A percentile compares a stretch with the other conserved stretches of the same genome.
phyloP scores from a whole-genome alignment of 2,113 vertebrate species.

The Camelus bactrianus region DNA sequence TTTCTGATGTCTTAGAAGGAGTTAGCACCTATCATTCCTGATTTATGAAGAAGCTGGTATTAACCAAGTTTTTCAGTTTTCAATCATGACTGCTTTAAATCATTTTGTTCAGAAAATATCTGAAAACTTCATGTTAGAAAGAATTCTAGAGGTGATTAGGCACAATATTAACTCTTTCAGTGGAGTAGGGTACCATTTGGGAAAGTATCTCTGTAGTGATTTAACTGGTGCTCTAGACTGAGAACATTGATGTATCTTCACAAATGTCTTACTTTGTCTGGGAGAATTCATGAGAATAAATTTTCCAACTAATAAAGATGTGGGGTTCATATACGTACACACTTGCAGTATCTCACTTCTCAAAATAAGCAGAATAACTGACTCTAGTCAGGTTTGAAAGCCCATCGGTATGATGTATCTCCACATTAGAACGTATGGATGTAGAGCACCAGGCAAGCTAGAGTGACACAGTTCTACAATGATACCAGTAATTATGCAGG shows the following conservation, averaged over 20 bases:
- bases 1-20: background rate
- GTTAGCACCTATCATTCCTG: background rate
- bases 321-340: background rate
- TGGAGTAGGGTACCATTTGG: background rate
- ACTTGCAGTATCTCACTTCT: background rate
- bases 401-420: slow-evolving; percentile 33
- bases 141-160: background rate
- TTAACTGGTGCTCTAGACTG: background rate
- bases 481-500: background rate
- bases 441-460: background rate
- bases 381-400: slow-evolving; percentile 12
- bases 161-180: background rate
- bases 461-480: background rate
- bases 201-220: background rate
- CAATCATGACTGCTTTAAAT: background rate
- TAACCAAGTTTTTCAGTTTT: background rate
- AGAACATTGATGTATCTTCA: background rate
- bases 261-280: background rate
- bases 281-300: slow-evolving; percentile 7
- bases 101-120: background rate
- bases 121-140: background rate
- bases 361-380: slow-evolving; percentile 19
- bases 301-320: background rate
- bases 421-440: background rate
- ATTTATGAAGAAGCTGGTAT: background rate